These are phyloP conservation scores for Nematolebias whitei DNA, from an alignment of 2,113 vertebrate genomes.

Conservation along the genomic window DNA sequence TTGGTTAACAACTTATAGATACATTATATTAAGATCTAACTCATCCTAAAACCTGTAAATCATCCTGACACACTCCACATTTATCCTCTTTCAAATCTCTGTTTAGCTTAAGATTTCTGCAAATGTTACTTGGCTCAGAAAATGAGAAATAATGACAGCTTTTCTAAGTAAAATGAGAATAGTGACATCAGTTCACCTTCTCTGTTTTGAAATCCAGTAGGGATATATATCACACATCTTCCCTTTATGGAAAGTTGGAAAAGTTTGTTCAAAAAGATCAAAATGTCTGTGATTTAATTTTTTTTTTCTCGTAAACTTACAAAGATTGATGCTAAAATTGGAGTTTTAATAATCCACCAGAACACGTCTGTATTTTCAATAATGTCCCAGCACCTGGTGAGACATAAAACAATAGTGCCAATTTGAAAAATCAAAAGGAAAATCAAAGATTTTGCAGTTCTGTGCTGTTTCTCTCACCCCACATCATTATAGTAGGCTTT, in stretches of 20 bases:
- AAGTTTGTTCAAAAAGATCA: neutral
- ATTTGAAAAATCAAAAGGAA: slow-evolving; percentile 8
- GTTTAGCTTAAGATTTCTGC: neutral
- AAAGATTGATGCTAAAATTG: slow-evolving; percentile 93
- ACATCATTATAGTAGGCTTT: slow-evolving; percentile 84
- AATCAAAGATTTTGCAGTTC: neutral
- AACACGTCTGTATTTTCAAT: slow-evolving; percentile 82
- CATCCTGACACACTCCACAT: no score
- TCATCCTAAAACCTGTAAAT: no score
- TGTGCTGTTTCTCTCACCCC: slow-evolving; percentile 81
- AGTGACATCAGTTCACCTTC: neutral
- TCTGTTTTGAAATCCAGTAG: no score
- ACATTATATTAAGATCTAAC: no score
- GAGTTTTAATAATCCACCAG: slow-evolving; percentile 98
- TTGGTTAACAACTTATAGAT: no score
- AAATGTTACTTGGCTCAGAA: no score
- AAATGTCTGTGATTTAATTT: slow-evolving; percentile 1
- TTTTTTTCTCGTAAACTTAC: slow-evolving; percentile 73
- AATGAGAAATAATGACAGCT: no score
- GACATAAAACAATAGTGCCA: slow-evolving; percentile 9
- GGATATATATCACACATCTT: no score
- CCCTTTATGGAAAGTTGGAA: no score
- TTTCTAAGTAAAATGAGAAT: no score
- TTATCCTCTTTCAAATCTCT: no score
- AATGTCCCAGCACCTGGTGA: slow-evolving; percentile 91